Percentiles rank a stretch among this genome's conserved stretches.
Evolutionary conservation across 2,888 invertebrate genomes (phyloP).

Genomic region (Galeopsomyia nigrocyanea): DNA sequence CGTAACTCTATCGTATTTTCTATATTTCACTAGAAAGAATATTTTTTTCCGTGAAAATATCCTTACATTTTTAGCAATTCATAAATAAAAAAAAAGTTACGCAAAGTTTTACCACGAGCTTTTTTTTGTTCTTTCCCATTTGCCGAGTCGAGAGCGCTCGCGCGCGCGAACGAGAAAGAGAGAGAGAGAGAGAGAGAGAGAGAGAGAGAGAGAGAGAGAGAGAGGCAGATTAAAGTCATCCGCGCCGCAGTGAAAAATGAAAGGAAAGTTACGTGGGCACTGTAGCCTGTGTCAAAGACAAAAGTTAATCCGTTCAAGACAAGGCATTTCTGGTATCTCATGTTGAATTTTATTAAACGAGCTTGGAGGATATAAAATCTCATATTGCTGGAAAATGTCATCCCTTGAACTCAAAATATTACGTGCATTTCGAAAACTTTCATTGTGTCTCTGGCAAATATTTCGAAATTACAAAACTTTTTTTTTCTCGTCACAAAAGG

Average conservation of each 20-base stretch:
- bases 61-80: not conserved
- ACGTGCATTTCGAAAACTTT: too few relatives aligned
- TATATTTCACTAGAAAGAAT: constrained; percentile 42
- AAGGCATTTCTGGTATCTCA: constrained; percentile 9
- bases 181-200: too few relatives aligned
- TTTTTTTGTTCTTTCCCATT: constrained; percentile 22
- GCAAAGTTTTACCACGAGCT: constrained; percentile 15
- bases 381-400: too few relatives aligned
- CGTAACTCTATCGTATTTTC: constrained; percentile 35
- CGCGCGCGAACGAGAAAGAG: not conserved
- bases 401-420: too few relatives aligned
- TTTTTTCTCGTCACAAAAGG: too few relatives aligned
- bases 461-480: too few relatives aligned
- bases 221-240: constrained; percentile 26
- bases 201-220: too few relatives aligned
- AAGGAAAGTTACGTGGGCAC: not conserved
- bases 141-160: not conserved
- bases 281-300: constrained; percentile 13
- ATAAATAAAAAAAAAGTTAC: not conserved
- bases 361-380: not conserved
- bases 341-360: constrained; percentile 15
- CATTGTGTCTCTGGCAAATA: too few relatives aligned
- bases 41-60: constrained; percentile 7
- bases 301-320: constrained; percentile 15
- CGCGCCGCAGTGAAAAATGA: not conserved